Evolutionary conservation across 2,113 vertebrate genomes (phyloP).

Genomic region (Bungarus multicinctus): DNA sequence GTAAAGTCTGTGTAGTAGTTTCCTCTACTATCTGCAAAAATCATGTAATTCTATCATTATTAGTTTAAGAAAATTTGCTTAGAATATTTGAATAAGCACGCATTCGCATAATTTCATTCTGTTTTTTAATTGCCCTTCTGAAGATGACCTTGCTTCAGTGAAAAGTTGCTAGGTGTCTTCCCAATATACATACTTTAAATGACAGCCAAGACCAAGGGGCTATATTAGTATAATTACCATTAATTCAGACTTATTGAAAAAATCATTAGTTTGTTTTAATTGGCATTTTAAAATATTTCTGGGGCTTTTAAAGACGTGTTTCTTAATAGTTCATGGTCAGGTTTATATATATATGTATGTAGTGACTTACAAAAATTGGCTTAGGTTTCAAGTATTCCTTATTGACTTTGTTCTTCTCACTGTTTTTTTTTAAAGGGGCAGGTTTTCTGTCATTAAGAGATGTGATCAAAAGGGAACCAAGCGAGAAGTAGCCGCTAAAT

Average conservation of each 20-base stretch:
- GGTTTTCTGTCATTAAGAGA: conserved; percentile 94
- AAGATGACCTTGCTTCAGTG: background rate
- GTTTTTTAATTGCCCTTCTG: background rate
- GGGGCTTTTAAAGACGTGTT: background rate
- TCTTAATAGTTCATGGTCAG: background rate
- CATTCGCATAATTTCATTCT: background rate
- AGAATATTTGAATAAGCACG: background rate
- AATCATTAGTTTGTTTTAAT: background rate
- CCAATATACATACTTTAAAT: background rate
- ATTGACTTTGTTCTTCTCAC: background rate
- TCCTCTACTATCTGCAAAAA: background rate
- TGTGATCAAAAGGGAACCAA: conserved; percentile 92
- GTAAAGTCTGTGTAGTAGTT: background rate
- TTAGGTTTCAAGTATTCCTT: background rate
- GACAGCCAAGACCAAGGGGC: background rate
- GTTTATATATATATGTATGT: background rate
- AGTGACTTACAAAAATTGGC: background rate
- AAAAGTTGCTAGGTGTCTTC: background rate
- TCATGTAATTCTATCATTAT: background rate
- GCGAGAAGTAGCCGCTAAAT: conserved; percentile 87
- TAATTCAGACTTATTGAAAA: background rate
- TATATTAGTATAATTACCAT: background rate
- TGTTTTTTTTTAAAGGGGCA: conserved; percentile 75
- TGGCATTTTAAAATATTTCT: background rate
- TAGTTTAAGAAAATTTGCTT: background rate